A percentile compares a stretch with the other conserved stretches of the same genome.
Conservation (phyloP, 2,888 invertebrate species). For the Lymantria monacha region DNA sequence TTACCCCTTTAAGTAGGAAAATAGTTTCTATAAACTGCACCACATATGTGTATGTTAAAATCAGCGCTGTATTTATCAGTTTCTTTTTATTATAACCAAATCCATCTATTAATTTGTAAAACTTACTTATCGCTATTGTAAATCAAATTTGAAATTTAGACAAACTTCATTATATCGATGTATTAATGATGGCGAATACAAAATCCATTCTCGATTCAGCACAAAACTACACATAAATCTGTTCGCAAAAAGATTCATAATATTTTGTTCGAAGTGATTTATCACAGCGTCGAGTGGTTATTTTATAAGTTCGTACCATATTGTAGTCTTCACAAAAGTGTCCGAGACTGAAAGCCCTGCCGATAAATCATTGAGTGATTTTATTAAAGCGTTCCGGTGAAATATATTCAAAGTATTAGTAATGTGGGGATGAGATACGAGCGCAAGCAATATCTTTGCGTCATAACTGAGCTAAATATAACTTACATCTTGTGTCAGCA, state of each 20-base stretch:
- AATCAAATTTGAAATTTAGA: too few species aligned
- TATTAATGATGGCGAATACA: conserved; percentile 2
- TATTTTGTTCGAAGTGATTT: conserved; percentile 16
- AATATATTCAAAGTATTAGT: background rate
- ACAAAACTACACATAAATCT: background rate
- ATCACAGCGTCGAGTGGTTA: conserved; percentile 13
- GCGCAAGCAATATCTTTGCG: background rate
- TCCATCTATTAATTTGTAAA: too few species aligned
- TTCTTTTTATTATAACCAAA: too few species aligned
- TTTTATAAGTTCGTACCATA: conserved; percentile 4
- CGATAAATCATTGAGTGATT: conserved; percentile 13
- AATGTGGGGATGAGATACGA: conserved; percentile 2
- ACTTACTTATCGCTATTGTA: too few species aligned
- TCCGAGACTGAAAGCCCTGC: conserved; percentile 4
- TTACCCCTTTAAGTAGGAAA: too few species aligned
- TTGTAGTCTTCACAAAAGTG: conserved; percentile 8
- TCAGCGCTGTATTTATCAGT: too few species aligned
- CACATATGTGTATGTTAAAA: too few species aligned
- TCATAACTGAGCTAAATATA: background rate
- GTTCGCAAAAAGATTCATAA: conserved; percentile 8
- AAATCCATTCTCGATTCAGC: conserved; percentile 1
- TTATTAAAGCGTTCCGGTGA: conserved; percentile 8
- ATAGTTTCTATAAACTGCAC: too few species aligned
- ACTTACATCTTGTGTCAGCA: conserved; percentile 34
- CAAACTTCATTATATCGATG: background rate